These are phyloP conservation scores for Epinotia nisella DNA, from an alignment of 2,888 invertebrate genomes.

Conservation along the genomic window DNA sequence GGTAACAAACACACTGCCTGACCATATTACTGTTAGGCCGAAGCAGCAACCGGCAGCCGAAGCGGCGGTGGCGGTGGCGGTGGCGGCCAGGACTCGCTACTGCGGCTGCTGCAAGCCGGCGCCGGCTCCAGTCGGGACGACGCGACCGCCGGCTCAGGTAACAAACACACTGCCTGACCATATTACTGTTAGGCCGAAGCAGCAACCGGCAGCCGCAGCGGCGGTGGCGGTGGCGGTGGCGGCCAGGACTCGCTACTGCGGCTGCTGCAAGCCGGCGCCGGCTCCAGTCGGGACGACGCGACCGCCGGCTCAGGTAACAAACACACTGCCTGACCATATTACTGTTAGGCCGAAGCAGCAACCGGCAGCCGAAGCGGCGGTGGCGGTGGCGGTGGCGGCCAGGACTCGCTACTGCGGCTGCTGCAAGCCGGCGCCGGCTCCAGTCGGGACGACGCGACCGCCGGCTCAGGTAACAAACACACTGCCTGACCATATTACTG, in stretches of 20 bases:
- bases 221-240: slow-evolving; percentile 49
- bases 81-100: slow-evolving; percentile 59
- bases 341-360: too few species aligned
- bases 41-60: too few species aligned
- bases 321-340: too few species aligned
- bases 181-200: too few species aligned
- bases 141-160: too few species aligned
- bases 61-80: slow-evolving; percentile 47
- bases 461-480: too few species aligned
- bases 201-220: slow-evolving; percentile 53
- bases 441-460: background rate
- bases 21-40: too few species aligned
- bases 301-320: slow-evolving; percentile 33
- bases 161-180: too few species aligned
- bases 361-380: too few species aligned
- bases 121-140: slow-evolving; percentile 49
- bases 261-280: slow-evolving; percentile 61
- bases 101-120: slow-evolving; percentile 62
- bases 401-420: slow-evolving; percentile 62
- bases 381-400: slow-evolving; percentile 52
- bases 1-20: too few species aligned
- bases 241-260: slow-evolving; percentile 62
- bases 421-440: slow-evolving; percentile 59
- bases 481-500: too few species aligned
- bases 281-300: slow-evolving; percentile 34